Evolutionary conservation across 2,888 invertebrate species (phyloP).

Genomic region (Acanthococcus lagerstroemiae): DNA sequence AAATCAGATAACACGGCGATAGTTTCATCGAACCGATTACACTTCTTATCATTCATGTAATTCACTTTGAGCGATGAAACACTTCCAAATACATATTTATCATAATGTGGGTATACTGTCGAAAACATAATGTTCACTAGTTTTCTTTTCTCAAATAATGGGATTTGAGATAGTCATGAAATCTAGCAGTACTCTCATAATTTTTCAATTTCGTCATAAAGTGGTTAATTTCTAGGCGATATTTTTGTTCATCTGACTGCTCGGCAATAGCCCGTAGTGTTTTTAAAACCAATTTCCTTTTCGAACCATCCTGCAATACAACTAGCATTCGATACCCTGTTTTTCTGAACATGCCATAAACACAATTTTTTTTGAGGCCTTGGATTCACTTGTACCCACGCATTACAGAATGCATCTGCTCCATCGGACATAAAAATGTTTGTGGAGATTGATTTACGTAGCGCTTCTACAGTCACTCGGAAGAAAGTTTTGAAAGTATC

Average conservation of each 20-base stretch:
- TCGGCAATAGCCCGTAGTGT: background rate
- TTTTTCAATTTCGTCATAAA: background rate
- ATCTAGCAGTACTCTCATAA: background rate
- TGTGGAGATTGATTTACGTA: background rate
- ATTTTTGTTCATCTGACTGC: background rate
- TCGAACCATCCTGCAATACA: background rate
- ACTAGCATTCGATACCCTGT: background rate
- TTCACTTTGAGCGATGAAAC: constrained; percentile 1
- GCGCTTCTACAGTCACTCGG: background rate
- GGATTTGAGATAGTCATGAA: background rate
- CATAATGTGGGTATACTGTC: background rate
- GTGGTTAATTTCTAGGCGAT: background rate
- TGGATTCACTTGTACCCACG: background rate
- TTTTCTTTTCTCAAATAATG: background rate
- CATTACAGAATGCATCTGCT: background rate
- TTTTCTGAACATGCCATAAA: background rate
- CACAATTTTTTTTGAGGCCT: background rate
- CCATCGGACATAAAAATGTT: background rate
- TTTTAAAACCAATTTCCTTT: constrained; percentile 1
- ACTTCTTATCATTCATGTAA: background rate
- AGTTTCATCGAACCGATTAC: background rate
- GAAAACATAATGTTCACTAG: background rate
- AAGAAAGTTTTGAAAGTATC: background rate
- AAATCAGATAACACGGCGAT: background rate
- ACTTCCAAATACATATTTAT: background rate